Evolutionary conservation across 1,140 invertebrate species (phyloP), one percentile per base, ranked within the genome.

Genomic region (Amphibalanus amphitrite): DNA sequence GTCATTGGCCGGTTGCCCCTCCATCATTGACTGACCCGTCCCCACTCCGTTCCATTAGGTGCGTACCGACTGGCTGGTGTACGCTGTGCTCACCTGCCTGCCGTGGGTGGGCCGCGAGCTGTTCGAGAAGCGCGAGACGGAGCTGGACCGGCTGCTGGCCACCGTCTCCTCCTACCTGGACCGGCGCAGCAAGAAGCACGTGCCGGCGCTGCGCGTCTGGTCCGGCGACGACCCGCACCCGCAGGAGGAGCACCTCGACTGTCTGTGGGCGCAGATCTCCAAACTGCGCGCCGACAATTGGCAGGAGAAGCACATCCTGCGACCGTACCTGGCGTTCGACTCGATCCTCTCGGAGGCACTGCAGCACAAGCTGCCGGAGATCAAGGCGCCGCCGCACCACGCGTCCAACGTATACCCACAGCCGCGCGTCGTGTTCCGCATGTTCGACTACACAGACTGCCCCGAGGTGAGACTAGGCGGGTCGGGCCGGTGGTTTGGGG

Each of bases 381-480:
- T 98, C 74, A 82, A 88, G 68, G 87, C 91, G n/a, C 91, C 92
- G 4, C 91, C 92, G 0, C 94, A 98, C 82, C 90, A 96, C 80
- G 90, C 94, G 76, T 86, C 86, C 30, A 90, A 89, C 78, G 82
- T 85, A 28, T 97, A 98, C 81, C 93, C 96, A 1, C 88, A 95
- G 83, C 91, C 92, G 0, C 87, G 88, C 78, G 91, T 93, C 6
- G 90, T 94, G 13, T 96, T 90, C 82, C 86, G 72, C 67, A 91
- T 99, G 87, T 99, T 99, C 83, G 96, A 98, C 81, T 97, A 98
- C 78, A 97, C 95, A 8, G 96, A 99, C 82, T 97, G 96, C 78
- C 94, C 95, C 17, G 95, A 97, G 81, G 92, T 80, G 73, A 38
- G 38, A 6, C n/a, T n/a, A 17, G n/a, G n/a, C n/a, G n/a, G n/a